phyloP scores from a whole-genome alignment of 2,888 invertebrate genomes.

The Scaptomyza flava region DNA sequence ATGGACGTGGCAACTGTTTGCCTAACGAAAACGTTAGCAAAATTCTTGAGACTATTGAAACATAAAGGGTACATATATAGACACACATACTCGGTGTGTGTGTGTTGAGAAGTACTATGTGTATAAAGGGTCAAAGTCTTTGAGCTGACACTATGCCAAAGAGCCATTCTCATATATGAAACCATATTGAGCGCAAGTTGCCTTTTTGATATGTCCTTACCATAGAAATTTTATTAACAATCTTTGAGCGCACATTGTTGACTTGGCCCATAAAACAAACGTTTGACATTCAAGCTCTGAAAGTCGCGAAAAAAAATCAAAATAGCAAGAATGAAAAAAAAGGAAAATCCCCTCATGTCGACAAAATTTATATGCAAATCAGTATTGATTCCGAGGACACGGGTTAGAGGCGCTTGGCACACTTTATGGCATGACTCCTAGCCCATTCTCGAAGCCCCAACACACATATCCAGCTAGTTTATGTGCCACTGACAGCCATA shows the following conservation, averaged over 20 bases:
- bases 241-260: slow-evolving; percentile 58
- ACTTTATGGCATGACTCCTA: slow-evolving; percentile 51
- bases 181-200: slow-evolving; percentile 22
- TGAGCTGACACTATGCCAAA: slow-evolving; percentile 19
- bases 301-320: slow-evolving; percentile 17
- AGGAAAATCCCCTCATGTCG: slow-evolving; percentile 45
- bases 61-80: slow-evolving; percentile 55
- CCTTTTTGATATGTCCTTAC: slow-evolving; percentile 63
- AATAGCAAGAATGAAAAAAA: background rate
- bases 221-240: slow-evolving; percentile 70
- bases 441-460: background rate
- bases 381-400: slow-evolving; percentile 70
- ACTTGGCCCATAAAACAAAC: slow-evolving; percentile 66
- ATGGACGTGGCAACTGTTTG: slow-evolving; percentile 74
- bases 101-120: slow-evolving; percentile 1
- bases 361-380: slow-evolving; percentile 74
- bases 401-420: slow-evolving; percentile 72
- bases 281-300: slow-evolving; percentile 63
- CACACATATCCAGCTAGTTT: slow-evolving; percentile 27
- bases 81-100: slow-evolving; percentile 7
- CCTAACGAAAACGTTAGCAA: slow-evolving; percentile 46
- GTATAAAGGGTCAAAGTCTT: slow-evolving; percentile 47
- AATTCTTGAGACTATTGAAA: slow-evolving; percentile 67
- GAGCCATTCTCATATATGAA: slow-evolving; percentile 13
- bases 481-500: slow-evolving; percentile 47